Conservation (phyloP, 1,140 invertebrate species). For the Yoshiicerus persimilis region DNA sequence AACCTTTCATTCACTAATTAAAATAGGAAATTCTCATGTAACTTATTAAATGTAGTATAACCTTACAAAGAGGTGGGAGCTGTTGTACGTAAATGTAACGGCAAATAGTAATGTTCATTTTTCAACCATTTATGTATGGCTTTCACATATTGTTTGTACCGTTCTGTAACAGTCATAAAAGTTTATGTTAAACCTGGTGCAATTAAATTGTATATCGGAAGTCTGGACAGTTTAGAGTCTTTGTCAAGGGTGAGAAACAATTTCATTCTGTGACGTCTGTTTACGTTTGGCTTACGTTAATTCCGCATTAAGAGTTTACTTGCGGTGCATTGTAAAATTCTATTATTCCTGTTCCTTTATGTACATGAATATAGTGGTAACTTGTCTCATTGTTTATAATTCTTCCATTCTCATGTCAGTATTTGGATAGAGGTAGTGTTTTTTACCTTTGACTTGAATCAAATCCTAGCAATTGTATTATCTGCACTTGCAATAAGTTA, state of each 20-base stretch:
- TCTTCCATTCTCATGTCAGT: slow-evolving; percentile 8
- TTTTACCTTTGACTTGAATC: slow-evolving; percentile 4
- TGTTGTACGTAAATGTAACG: no score
- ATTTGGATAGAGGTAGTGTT: slow-evolving; percentile 4
- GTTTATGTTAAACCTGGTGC: not conserved
- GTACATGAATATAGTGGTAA: no score
- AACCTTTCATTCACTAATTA: not conserved
- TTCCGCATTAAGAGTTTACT: not conserved
- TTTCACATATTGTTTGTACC: not conserved
- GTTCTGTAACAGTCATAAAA: not conserved
- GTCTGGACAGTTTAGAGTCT: not conserved
- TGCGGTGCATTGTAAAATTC: not conserved
- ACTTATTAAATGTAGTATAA: no score
- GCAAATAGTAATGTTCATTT: not conserved
- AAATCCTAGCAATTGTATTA: not conserved
- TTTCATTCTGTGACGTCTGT: no score
- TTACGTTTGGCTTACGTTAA: not conserved
- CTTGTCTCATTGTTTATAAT: not conserved
- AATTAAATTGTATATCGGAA: not conserved
- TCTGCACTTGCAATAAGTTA: not conserved
- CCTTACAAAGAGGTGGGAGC: not conserved
- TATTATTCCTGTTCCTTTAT: not conserved
- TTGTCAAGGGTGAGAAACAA: no score
- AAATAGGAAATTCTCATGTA: not conserved
- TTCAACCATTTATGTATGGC: not conserved